A percentile compares a stretch with the other conserved stretches of the same genome.
Evolutionary conservation across 30 jellyfish, hydroid and myxozoan genomes (phyloP).

Genomic region (Cassiopea andromeda): DNA sequence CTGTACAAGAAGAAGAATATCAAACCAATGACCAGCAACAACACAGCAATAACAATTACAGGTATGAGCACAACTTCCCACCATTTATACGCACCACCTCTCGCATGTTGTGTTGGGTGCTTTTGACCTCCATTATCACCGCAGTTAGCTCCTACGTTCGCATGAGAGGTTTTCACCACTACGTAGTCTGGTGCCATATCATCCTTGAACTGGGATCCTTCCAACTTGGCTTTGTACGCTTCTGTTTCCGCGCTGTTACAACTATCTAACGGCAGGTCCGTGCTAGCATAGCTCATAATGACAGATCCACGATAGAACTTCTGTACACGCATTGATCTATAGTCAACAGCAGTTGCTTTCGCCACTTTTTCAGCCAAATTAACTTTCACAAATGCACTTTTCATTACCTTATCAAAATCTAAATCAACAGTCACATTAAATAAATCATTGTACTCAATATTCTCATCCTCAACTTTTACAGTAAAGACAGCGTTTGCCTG

Average conservation of each 20-base stretch:
- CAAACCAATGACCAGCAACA: conserved; percentile 77
- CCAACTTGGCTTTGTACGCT: conserved; percentile 61
- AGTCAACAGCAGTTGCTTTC: conserved; percentile 64
- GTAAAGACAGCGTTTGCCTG: conserved; percentile 70
- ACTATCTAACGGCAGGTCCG: conserved; percentile 30
- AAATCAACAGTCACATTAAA: conserved; percentile 76
- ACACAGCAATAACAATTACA: conserved; percentile 81
- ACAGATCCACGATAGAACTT: conserved; percentile 84
- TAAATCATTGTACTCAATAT: conserved; percentile 33
- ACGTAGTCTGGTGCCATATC: conserved; percentile 69
- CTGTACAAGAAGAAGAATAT: conserved; percentile 84
- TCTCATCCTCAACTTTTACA: conserved; percentile 76
- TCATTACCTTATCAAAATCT: conserved; percentile 47
- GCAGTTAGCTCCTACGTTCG: conserved; percentile 15
- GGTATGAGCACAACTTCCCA: conserved; percentile 90
- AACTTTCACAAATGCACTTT: conserved; percentile 62
- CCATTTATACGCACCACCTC: conserved; percentile 68
- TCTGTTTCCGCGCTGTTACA: conserved; percentile 81
- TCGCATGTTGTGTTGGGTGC: conserved; percentile 2
- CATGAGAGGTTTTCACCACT: conserved; percentile 49
- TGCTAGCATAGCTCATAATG: conserved; percentile 67
- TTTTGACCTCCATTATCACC: conserved; percentile 18
- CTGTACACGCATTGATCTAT: conserved; percentile 52
- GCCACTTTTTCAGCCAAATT: conserved; percentile 71
- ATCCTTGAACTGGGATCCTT: conserved; percentile 51